Conservation (phyloP, 2,797 vertebrate species). For the Eurystomus glaucurus region DNA sequence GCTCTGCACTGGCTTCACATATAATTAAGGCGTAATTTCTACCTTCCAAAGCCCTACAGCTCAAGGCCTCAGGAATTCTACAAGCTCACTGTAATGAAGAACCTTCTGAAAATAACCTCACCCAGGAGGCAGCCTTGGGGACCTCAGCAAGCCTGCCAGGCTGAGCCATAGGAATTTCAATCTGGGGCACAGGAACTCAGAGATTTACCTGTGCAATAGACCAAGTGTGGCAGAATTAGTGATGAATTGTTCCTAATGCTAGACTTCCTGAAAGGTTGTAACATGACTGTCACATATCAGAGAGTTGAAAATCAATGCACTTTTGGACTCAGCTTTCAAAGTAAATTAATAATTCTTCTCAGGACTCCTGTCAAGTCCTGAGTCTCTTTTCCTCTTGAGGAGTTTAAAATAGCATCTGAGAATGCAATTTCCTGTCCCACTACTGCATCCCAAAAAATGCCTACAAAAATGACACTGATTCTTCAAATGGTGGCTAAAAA, state of each 20-base stretch:
- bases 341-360: background rate
- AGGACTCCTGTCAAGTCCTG: background rate
- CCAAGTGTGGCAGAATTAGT: background rate
- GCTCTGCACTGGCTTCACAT: background rate
- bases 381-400: background rate
- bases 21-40: background rate
- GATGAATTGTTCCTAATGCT: background rate
- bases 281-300: rapidly evolving
- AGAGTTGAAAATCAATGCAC: background rate
- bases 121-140: too few relatives aligned
- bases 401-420: background rate
- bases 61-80: background rate
- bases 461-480: background rate
- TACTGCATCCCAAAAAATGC: background rate
- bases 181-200: background rate
- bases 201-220: background rate
- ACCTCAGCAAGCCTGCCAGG: background rate
- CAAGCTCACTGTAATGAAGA: background rate
- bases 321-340: background rate
- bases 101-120: background rate
- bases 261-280: background rate
- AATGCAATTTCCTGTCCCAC: background rate
- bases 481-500: background rate
- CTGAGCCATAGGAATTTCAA: background rate
- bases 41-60: background rate